These are phyloP conservation scores for Bradypodion pumilum DNA, from an alignment of 2,797 vertebrate species.

Conservation along the genomic window DNA sequence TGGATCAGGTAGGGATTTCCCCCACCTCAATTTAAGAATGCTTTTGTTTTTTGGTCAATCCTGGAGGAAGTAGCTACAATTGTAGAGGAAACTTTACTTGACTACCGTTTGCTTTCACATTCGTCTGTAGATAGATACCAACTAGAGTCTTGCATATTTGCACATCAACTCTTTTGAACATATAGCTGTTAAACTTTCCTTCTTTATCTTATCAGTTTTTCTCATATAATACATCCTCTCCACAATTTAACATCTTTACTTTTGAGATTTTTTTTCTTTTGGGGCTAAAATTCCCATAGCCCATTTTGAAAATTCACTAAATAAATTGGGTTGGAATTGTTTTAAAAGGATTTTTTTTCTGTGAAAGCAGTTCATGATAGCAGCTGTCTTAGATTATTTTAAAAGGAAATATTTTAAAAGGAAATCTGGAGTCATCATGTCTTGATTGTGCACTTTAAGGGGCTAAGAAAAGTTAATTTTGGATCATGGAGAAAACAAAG, in stretches of 20 bases:
- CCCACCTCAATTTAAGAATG: background rate
- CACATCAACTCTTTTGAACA: background rate
- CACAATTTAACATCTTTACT: background rate
- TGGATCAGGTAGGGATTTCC: conserved; percentile 84
- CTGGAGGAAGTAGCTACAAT: background rate
- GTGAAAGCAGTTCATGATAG: too few relatives aligned
- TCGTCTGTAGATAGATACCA: background rate
- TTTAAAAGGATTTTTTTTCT: too few relatives aligned
- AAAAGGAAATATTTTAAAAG: too few relatives aligned
- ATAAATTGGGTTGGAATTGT: too few relatives aligned
- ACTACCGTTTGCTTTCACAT: background rate
- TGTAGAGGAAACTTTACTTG: background rate
- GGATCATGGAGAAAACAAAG: too few relatives aligned
- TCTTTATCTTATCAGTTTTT: background rate
- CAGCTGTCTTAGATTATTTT: too few relatives aligned
- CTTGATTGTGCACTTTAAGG: too few relatives aligned
- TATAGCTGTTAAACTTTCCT: background rate
- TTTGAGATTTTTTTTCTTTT: background rate
- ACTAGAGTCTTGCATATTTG: background rate
- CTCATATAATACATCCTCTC: background rate
- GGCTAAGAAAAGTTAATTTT: too few relatives aligned
- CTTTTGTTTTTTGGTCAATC: background rate
- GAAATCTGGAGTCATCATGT: too few relatives aligned
- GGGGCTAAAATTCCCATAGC: too few relatives aligned
- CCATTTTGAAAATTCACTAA: too few relatives aligned